A percentile compares a stretch with the other conserved stretches of the same genome.
phyloP scores from a whole-genome alignment of 2,888 invertebrate genomes.

The Byasa hedistus region DNA sequence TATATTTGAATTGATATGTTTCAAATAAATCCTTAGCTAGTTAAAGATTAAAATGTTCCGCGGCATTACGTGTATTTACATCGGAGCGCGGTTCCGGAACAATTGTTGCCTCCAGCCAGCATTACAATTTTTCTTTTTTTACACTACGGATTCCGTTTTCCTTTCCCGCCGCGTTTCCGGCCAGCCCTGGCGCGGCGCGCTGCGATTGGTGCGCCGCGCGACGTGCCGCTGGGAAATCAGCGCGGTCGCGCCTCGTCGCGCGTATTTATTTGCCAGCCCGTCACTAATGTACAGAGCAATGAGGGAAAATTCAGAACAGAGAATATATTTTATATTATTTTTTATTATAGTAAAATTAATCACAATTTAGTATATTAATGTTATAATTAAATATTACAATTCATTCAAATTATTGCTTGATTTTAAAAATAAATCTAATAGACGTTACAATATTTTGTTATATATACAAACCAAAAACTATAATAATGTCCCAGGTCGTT shows the following conservation, averaged over 20 bases:
- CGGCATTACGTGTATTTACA: slow-evolving; percentile 9
- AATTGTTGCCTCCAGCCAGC: slow-evolving; percentile 18
- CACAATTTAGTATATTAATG: too few relatives aligned
- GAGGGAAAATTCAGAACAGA: background rate
- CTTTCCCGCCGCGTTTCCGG: slow-evolving; percentile 22
- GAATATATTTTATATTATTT: too few relatives aligned
- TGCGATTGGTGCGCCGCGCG: slow-evolving; percentile 55
- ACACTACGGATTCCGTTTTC: slow-evolving; percentile 21
- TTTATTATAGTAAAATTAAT: too few relatives aligned
- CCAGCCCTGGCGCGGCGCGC: slow-evolving; percentile 33
- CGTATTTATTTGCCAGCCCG: slow-evolving; percentile 40
- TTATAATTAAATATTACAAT: too few relatives aligned
- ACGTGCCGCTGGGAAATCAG: slow-evolving; percentile 69
- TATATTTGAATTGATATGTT: too few relatives aligned
- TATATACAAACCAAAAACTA: too few relatives aligned
- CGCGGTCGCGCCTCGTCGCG: slow-evolving; percentile 45
- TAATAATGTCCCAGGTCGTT: too few relatives aligned
- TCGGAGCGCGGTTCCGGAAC: slow-evolving; percentile 18
- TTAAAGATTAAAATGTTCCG: background rate
- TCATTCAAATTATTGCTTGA: too few relatives aligned
- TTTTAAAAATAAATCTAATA: too few relatives aligned
- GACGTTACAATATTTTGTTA: too few relatives aligned
- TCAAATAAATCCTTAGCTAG: background rate
- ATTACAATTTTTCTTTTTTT: slow-evolving; percentile 15
- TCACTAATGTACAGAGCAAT: slow-evolving; percentile 37